Percentiles rank a stretch among this genome's conserved stretches.
phyloP scores from a whole-genome alignment of 1,140 invertebrate species.

The Liolophura sinensis region DNA sequence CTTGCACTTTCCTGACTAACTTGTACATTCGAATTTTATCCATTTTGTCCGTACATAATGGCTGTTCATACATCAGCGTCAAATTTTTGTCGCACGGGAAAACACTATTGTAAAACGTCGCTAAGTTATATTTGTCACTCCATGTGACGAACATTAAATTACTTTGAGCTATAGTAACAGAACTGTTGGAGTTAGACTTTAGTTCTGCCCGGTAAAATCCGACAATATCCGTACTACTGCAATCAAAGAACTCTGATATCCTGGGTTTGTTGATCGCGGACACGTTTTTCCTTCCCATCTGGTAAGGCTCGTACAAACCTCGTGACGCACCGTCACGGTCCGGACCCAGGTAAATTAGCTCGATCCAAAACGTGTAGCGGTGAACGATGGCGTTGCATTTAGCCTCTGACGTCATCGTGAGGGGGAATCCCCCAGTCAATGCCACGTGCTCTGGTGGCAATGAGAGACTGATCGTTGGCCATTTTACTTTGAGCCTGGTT shows the following conservation, averaged over 20 bases:
- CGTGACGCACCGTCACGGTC: not conserved
- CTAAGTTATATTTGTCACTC: conserved; percentile 30
- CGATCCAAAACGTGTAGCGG: conserved; percentile 22
- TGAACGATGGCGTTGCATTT: conserved; percentile 27
- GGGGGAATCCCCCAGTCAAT: conserved; percentile 23
- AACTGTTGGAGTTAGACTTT: conserved; percentile 16
- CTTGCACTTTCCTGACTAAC: conserved; percentile 13
- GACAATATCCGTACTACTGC: conserved; percentile 33
- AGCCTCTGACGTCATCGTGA: conserved; percentile 29
- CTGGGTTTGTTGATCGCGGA: conserved; percentile 10
- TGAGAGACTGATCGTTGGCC: conserved; percentile 30
- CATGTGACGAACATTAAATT: conserved; percentile 30
- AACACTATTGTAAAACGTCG: conserved; percentile 17
- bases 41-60: conserved; percentile 25
- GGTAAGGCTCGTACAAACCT: conserved; percentile 3
- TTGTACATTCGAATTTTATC: conserved; percentile 36
- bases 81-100: conserved; percentile 30
- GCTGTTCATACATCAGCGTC: conserved; percentile 31
- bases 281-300: conserved; percentile 8
- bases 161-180: conserved; percentile 19
- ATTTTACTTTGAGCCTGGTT: conserved; percentile 24
- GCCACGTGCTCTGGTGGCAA: conserved; percentile 31
- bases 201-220: conserved; percentile 37
- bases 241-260: conserved; percentile 20
- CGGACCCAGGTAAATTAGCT: conserved; percentile 24